phyloP scores from a whole-genome alignment of 2,113 vertebrate genomes.

The Abramis brama region DNA sequence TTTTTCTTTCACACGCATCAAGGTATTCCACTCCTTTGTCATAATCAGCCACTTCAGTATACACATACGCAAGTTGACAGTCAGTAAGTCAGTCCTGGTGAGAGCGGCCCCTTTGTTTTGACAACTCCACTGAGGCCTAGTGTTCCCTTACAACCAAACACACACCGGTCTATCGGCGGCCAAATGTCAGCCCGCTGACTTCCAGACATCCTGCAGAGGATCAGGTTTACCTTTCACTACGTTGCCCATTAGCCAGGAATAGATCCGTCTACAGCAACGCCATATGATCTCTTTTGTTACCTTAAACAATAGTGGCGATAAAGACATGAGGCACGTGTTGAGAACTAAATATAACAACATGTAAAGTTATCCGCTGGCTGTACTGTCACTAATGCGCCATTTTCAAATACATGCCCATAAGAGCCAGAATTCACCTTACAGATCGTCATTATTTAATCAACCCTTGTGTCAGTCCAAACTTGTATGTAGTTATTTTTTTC shows the following conservation, averaged over 20 bases:
- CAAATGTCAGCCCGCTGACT: conserved; percentile 64
- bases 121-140: conserved; percentile 73
- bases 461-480: background rate
- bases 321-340: conserved; percentile 60
- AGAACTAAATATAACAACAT: conserved; percentile 64
- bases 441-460: conserved; percentile 42
- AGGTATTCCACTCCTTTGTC: background rate
- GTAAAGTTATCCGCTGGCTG: conserved; percentile 60
- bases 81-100: conserved; percentile 25
- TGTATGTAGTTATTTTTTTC: background rate
- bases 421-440: background rate
- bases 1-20: background rate
- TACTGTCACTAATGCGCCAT: background rate
- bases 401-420: background rate
- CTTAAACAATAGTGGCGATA: conserved; percentile 73
- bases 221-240: conserved; percentile 73
- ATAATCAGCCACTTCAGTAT: conserved; percentile 1
- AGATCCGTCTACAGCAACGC: conserved; percentile 69
- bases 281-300: conserved; percentile 74
- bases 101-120: conserved; percentile 75
- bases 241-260: conserved; percentile 75
- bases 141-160: conserved; percentile 76
- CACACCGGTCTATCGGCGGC: conserved; percentile 67
- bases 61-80: conserved; percentile 21
- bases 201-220: conserved; percentile 63